Percentiles rank a stretch among this genome's conserved stretches.
Conservation (phyloP, 2,888 invertebrate genomes). For the Syritta pipiens region DNA sequence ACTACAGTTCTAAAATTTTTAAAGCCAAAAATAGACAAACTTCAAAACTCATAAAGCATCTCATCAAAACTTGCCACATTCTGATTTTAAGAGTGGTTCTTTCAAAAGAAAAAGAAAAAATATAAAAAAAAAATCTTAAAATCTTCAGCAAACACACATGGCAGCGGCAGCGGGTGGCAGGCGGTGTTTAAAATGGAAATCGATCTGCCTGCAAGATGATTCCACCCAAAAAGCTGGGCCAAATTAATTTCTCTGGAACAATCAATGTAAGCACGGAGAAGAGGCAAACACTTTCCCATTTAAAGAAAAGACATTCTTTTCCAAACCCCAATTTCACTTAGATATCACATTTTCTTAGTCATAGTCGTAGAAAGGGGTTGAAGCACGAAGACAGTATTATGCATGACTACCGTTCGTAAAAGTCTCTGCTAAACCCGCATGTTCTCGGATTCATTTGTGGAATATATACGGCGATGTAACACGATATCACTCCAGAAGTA, state of each 20-base stretch:
- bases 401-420: conserved; percentile 13
- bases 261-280: no score
- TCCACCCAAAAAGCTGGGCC: neutral
- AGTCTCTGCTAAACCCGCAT: neutral
- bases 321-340: no score
- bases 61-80: no score
- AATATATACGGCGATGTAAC: neutral
- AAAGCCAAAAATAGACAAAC: no score
- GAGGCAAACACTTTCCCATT: neutral
- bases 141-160: no score
- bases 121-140: no score
- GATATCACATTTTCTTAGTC: no score
- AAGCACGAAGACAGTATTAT: conserved; percentile 5
- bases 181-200: neutral
- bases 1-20: no score
- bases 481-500: conserved; percentile 9
- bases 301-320: no score
- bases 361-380: no score
- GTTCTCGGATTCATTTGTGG: neutral
- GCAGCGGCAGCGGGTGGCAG: no score
- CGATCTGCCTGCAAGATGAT: neutral
- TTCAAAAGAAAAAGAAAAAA: neutral
- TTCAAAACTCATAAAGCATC: no score
- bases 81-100: neutral
- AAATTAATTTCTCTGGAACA: conserved; percentile 18